Percentiles rank a stretch among this genome's conserved stretches.
Conservation (phyloP, 2,888 invertebrate genomes). For the Habrosyne pyritoides region DNA sequence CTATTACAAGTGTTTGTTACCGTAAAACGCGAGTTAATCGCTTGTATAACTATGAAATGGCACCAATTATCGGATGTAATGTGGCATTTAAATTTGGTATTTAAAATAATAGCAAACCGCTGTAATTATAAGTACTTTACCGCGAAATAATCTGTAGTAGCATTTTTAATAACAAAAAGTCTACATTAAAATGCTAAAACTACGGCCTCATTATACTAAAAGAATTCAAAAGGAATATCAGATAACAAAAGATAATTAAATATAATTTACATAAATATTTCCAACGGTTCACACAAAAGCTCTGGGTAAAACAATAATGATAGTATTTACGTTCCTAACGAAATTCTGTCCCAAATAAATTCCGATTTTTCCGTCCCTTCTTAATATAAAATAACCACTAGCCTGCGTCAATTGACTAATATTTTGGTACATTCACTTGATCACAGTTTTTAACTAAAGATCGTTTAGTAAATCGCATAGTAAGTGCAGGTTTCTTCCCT, state of each 20-base stretch:
- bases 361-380: slow-evolving; percentile 30
- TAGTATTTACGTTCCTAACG: slow-evolving; percentile 40
- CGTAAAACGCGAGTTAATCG: not conserved
- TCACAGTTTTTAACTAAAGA: slow-evolving; percentile 57
- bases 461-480: slow-evolving; percentile 53
- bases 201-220: slow-evolving; percentile 12
- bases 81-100: not conserved
- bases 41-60: not conserved
- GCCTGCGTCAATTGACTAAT: slow-evolving; percentile 54
- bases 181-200: slow-evolving; percentile 9
- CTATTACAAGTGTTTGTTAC: not conserved
- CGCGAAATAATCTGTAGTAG: not conserved
- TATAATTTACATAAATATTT: slow-evolving; percentile 44
- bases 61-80: not conserved
- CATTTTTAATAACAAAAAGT: not conserved
- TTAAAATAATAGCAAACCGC: not conserved
- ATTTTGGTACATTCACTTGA: slow-evolving; percentile 60
- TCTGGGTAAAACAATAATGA: slow-evolving; percentile 31
- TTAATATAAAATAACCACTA: slow-evolving; percentile 54
- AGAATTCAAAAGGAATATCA: slow-evolving; percentile 14
- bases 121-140: too few species aligned
- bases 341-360: slow-evolving; percentile 43
- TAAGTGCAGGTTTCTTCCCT: slow-evolving; percentile 47
- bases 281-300: slow-evolving; percentile 16
- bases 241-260: slow-evolving; percentile 36